Evolutionary conservation across 1,140 invertebrate species (phyloP), one percentile per base, ranked within the genome.

Genomic region (Neodiprion pinetum): DNA sequence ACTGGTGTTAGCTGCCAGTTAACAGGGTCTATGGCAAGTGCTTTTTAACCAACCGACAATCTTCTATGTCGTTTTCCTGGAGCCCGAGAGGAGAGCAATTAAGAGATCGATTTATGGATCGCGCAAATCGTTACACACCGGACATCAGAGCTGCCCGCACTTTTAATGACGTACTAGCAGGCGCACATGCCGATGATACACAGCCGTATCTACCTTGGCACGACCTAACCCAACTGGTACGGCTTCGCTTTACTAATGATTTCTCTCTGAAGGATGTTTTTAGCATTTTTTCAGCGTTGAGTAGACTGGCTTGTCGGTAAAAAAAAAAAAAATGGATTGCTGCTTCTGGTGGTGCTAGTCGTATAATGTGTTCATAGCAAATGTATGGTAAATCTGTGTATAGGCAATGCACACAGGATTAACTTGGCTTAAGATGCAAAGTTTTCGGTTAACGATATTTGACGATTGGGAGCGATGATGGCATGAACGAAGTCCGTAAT

Each of bases 31-130:
- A 17, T 12, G 53, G 11, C n/a, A 14, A 12, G 0, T 17, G 53
- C 11, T 61, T 40, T 40, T 40, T 5, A 40, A 40, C 11, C 53
- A 61, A 17, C n/a, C 53, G n/a, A 61, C n/a, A 61, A 61, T 61
- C 53, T 61, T 61, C 53, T 61, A 9, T 61, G n/a, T 61, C 4
- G 5, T 17, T 61, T 17, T 61, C n/a, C 8, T 61, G 9, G 11
- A 14, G 53, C 11, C 11, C 67, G 21, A 69, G 67, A 14, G 28
- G 40, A 80, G 77, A 14, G 79, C 82, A 82, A 84, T 84, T 84
- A 84, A 84, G 82, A 80, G 84, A 85, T 83, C 82, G 82, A 85
- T 85, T 83, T 85, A 85, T 83, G 81, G 79, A 80, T 79, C 76
- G 77, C 73, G 79, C 77, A 74, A 76, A 82, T 84, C 79, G 80